Conservation (phyloP, 2,113 vertebrate genomes). For the Nettapus auritus region DNA sequence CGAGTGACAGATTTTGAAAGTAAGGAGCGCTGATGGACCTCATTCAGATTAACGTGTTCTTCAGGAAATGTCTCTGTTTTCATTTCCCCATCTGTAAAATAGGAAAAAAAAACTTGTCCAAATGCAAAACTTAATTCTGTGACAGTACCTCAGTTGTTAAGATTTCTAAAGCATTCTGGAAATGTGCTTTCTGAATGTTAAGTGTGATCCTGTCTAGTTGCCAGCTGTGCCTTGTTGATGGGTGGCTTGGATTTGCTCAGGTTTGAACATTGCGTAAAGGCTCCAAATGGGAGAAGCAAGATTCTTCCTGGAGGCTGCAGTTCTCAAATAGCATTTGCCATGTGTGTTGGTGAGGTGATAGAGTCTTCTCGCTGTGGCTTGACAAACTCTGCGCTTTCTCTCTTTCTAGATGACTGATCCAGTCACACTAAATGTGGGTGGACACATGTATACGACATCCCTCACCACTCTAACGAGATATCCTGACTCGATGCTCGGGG, state of each 20-base stretch:
- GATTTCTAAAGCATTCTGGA: slow-evolving; percentile 29
- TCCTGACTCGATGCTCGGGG: slow-evolving; percentile 89
- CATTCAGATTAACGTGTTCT: slow-evolving; percentile 42
- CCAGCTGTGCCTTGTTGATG: slow-evolving; percentile 36
- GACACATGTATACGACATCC: slow-evolving; percentile 89
- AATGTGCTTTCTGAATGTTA: neutral
- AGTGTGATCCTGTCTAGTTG: neutral
- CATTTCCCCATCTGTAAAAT: slow-evolving; percentile 36
- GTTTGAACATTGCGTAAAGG: neutral
- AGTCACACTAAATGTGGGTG: slow-evolving; percentile 89
- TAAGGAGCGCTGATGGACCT: neutral
- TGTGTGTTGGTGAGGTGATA: neutral
- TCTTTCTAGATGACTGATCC: slow-evolving; percentile 88
- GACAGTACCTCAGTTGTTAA: slow-evolving; percentile 4
- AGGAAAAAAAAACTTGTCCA: slow-evolving; percentile 8
- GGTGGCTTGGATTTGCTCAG: neutral
- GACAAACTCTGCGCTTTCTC: slow-evolving; percentile 60
- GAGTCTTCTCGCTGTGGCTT: slow-evolving; percentile 1
- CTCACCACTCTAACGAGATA: slow-evolving; percentile 86
- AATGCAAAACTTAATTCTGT: slow-evolving; percentile 32
- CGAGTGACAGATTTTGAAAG: slow-evolving; percentile 26
- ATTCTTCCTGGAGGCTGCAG: neutral
- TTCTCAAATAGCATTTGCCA: neutral
- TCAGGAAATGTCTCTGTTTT: slow-evolving; percentile 47
- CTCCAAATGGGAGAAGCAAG: neutral